phyloP scores from a whole-genome alignment of 2,797 vertebrate genomes.

The Myotis myotis region DNA sequence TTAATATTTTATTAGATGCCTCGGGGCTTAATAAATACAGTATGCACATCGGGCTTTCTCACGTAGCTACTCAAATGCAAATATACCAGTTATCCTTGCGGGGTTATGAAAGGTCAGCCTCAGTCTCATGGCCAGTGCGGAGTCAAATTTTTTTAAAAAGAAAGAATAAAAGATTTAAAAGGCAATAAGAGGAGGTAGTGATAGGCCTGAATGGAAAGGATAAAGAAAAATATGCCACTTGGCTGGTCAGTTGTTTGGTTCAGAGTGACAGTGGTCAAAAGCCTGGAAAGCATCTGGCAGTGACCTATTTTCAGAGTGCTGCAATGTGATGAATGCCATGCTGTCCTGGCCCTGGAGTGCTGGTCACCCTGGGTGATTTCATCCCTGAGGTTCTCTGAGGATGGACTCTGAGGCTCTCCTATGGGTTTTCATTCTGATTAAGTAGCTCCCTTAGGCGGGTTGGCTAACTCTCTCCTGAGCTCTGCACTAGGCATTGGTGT shows the following conservation, averaged over 20 bases:
- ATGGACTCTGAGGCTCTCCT: background rate
- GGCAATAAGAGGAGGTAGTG: background rate
- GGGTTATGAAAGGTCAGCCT: constrained; percentile 51
- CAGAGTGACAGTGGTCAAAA: background rate
- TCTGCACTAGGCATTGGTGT: background rate
- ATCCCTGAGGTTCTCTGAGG: background rate
- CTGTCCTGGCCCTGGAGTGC: background rate
- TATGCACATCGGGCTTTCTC: constrained; percentile 73
- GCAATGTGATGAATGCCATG: background rate
- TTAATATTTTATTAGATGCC: constrained; percentile 82
- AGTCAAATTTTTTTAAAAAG: constrained; percentile 9
- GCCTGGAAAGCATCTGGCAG: background rate
- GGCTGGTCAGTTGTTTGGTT: background rate
- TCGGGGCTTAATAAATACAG: constrained; percentile 81
- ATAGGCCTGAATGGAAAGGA: background rate
- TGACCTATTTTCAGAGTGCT: background rate
- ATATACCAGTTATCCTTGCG: constrained; percentile 57
- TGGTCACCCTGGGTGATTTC: background rate
- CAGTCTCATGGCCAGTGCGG: constrained; percentile 16
- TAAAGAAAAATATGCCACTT: background rate
- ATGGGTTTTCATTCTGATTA: background rate
- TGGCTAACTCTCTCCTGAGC: background rate
- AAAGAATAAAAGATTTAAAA: constrained; percentile 40
- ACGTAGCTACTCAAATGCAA: constrained; percentile 53
- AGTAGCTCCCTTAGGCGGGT: background rate